A percentile compares a stretch with the other conserved stretches of the same genome.
phyloP scores from a whole-genome alignment of 2,113 vertebrate genomes.

The Lethenteron reissneri region DNA sequence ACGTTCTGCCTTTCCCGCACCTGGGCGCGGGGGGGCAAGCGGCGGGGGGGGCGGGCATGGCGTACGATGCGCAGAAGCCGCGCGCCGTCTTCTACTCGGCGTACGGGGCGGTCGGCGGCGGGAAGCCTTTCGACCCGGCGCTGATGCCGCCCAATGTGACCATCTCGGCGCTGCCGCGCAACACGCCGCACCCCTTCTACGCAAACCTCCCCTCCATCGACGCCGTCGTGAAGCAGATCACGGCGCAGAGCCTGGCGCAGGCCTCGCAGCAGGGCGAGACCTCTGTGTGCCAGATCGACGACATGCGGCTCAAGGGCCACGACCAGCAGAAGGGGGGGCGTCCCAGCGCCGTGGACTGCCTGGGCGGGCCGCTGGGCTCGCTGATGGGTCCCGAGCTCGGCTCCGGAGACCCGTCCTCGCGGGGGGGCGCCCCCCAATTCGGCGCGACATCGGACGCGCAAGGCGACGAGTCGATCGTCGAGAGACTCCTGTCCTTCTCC shows the following conservation, averaged over 20 bases:
- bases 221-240: neutral
- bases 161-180: neutral
- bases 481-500: conserved; percentile 6
- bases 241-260: neutral
- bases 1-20: no score
- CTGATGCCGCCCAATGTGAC: conserved; percentile 5
- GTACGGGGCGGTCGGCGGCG: no score
- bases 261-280: conserved; percentile 4
- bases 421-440: neutral
- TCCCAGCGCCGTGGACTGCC: neutral
- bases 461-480: conserved; percentile 1
- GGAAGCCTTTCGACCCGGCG: neutral
- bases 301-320: neutral
- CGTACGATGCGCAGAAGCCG: no score
- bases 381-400: no score
- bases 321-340: neutral
- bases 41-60: no score
- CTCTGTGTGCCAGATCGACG: conserved; percentile 2
- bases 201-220: neutral
- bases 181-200: conserved; percentile 2
- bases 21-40: no score
- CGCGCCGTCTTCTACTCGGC: no score
- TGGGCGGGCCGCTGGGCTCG: no score
- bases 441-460: neutral
- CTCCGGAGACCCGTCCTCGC: no score